Conservation (phyloP, 2,113 vertebrate genomes). For the Choloepus hoffmanni region DNA sequence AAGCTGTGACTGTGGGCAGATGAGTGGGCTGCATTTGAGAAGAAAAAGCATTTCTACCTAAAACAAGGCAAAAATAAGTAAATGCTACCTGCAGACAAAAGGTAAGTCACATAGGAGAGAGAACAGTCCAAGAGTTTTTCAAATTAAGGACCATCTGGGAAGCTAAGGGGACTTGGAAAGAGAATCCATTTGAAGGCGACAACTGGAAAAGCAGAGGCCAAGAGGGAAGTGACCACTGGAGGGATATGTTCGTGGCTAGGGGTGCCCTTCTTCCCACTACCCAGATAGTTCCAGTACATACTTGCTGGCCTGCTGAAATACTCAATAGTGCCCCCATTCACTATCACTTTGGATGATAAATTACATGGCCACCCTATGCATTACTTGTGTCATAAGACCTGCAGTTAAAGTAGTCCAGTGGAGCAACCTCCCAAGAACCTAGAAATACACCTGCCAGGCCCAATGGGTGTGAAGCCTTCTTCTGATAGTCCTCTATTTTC, state of each 20-base stretch:
- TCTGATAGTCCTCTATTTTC: neutral
- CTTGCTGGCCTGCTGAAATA: neutral
- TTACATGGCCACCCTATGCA: neutral
- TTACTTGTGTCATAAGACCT: neutral
- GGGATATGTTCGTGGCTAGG: neutral
- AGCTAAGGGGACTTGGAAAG: neutral
- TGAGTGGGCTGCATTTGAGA: neutral
- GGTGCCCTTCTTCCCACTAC: neutral
- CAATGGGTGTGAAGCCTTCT: neutral
- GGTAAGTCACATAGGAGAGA: neutral
- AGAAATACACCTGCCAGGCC: neutral
- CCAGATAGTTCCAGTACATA: neutral
- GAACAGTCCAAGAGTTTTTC: neutral
- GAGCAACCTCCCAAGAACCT: neutral
- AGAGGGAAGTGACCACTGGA: neutral
- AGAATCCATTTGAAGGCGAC: neutral
- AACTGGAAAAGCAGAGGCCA: neutral
- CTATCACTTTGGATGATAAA: neutral
- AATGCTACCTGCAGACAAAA: neutral
- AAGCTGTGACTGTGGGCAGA: neutral
- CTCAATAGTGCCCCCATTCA: neutral
- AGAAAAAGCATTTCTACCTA: neutral
- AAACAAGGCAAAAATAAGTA: neutral
- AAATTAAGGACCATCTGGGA: neutral
- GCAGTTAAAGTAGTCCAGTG: neutral